Evolutionary conservation across 2,888 invertebrate genomes (phyloP), one percentile per base, ranked within the genome.

Genomic region (Criorhina ranunculi): DNA sequence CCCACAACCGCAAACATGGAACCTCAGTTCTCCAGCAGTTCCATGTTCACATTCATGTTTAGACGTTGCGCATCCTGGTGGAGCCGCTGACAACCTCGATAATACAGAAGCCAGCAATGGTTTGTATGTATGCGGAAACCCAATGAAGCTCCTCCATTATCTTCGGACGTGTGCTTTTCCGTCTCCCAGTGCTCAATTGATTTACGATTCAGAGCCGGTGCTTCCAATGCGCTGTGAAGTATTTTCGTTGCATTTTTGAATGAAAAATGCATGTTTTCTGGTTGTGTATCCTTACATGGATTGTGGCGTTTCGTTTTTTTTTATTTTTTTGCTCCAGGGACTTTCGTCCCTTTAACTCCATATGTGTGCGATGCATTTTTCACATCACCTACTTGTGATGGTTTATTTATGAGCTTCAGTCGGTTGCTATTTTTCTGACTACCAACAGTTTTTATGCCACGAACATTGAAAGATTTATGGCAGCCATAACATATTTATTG

Each of bases 371-470:
- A 44, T 55, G 69, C 53, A 70, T 53, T 76, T 81, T 76, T 76
- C 42, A 67, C 80, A 76, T 81, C 80, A 62, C 29, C 69, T 81
- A 62, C 60, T 69, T 69, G 9, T n/a, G 37, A 75, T 81, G 80
- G n/a, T 76, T 76, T 81, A 76, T 76, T 69, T 69, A 81, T 81
- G 69, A 69, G 62, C 24, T 44, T 24, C 9, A 51, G 12, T 15
- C 33, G 24, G 24, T 4, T 24, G 24, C 24, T 24, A 3, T 24
- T 24, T 24, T 24, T 24, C 24, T 24, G 24, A 24, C 24, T 24
- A 24, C 24, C 24, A 24, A 24, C 24, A 24, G 24, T 15, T 17
- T 15, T 42, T 15, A 11, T 15, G 5, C 17, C 15, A 5, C 19
- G 12, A 9, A 15, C 9, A 31, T 44, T 11, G 29, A 51, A 57